A percentile compares a stretch with the other conserved stretches of the same genome.
Evolutionary conservation across 2,888 invertebrate genomes (phyloP).

Genomic region (Tinea semifulvella): DNA sequence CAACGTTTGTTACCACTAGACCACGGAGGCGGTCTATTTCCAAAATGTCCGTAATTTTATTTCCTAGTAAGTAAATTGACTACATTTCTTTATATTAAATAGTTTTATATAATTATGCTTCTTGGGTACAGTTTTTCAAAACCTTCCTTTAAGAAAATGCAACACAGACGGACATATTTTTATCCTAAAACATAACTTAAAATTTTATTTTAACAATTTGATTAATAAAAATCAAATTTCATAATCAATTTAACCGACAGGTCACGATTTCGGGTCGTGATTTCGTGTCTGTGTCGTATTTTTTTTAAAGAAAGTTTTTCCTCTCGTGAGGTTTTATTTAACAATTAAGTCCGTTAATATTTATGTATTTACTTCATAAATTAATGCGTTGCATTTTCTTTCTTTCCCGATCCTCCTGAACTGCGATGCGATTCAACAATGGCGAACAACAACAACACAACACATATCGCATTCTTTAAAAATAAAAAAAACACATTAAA

Average conservation of each 20-base stretch:
- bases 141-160: conserved; percentile 51
- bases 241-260: conserved; percentile 16
- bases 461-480: too few species aligned
- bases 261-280: conserved; percentile 10
- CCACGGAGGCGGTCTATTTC: too few species aligned
- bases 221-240: conserved; percentile 10
- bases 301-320: background rate
- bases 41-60: too few species aligned
- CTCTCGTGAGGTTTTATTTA: background rate
- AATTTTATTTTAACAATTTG: background rate
- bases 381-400: conserved; percentile 67
- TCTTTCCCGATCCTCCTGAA: conserved; percentile 45
- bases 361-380: conserved; percentile 25
- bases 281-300: conserved; percentile 12
- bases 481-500: too few species aligned
- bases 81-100: too few species aligned
- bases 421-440: conserved; percentile 6
- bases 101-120: background rate
- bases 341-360: too few species aligned
- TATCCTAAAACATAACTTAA: background rate
- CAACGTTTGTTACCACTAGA: too few species aligned
- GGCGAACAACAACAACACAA: too few species aligned
- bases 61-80: too few species aligned
- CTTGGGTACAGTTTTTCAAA: background rate
- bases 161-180: conserved; percentile 55